Evolutionary conservation across 1,140 invertebrate species (phyloP).

Genomic region (Brachionus koreanus): DNA sequence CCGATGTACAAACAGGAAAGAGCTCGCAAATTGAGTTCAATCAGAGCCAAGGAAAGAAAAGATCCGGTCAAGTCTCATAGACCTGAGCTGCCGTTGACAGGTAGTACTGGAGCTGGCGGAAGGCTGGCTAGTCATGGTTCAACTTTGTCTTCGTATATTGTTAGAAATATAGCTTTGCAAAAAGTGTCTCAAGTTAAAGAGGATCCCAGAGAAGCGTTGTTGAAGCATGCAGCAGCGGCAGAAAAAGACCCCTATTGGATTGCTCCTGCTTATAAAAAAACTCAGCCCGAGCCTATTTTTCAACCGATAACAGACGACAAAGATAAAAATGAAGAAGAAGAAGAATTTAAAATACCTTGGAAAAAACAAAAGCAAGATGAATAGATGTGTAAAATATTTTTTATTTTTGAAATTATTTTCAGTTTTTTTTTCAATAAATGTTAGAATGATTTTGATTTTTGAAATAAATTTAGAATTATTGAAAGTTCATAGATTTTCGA

Average conservation of each 20-base stretch:
- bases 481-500: too few species aligned
- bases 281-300: constrained; percentile 70
- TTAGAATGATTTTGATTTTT: not conserved
- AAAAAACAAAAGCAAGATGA: constrained; percentile 30
- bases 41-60: constrained; percentile 13
- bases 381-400: not conserved
- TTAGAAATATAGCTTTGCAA: constrained; percentile 79
- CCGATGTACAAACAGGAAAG: constrained; percentile 90
- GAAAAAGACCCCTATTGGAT: constrained; percentile 96
- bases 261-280: constrained; percentile 77
- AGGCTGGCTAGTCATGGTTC: constrained; percentile 88
- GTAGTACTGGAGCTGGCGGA: constrained; percentile 76
- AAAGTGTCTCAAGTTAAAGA: constrained; percentile 91
- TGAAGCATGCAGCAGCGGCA: constrained; percentile 93
- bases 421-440: constrained; percentile 7
- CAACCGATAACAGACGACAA: not conserved
- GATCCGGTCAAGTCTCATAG: constrained; percentile 69
- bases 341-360: not conserved
- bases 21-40: constrained; percentile 67
- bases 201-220: constrained; percentile 89
- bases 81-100: constrained; percentile 90
- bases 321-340: constrained; percentile 24
- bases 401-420: not conserved
- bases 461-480: too few species aligned
- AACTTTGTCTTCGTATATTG: constrained; percentile 93